These are phyloP conservation scores for Zaprionus davidi DNA, from an alignment of 1,140 invertebrate genomes.

Conservation along the genomic window DNA sequence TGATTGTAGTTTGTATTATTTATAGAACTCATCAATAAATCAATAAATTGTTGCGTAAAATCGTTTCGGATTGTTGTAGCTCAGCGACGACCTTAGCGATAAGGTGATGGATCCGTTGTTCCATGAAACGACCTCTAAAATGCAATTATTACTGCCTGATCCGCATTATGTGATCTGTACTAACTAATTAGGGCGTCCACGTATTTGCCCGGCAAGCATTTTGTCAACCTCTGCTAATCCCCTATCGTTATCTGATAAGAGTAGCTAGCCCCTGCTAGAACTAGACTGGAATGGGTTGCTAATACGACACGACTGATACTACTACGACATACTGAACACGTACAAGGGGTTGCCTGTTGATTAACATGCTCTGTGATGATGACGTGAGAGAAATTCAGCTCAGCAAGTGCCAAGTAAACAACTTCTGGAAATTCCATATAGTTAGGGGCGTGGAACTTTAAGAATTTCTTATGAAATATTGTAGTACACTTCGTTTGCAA, in stretches of 20 bases:
- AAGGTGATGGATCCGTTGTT: conserved; percentile 56
- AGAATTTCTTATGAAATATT: background rate
- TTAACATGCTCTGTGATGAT: conserved; percentile 13
- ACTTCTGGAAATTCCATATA: background rate
- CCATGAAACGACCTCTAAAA: conserved; percentile 78
- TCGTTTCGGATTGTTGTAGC: conserved; percentile 9
- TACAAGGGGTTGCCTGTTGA: background rate
- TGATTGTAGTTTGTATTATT: conserved; percentile 8
- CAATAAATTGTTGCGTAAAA: conserved; percentile 48
- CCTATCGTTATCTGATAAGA: conserved; percentile 34
- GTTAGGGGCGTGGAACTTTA: background rate
- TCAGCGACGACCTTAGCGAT: conserved; percentile 53
- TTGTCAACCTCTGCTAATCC: conserved; percentile 20
- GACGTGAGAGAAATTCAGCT: background rate
- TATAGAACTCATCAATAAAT: conserved; percentile 50
- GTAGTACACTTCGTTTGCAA: background rate
- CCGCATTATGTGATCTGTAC: conserved; percentile 16
- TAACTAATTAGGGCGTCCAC: conserved; percentile 3
- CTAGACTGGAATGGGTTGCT: background rate
- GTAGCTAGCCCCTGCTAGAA: background rate
- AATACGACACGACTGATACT: background rate
- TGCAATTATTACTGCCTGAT: conserved; percentile 19
- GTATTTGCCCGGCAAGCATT: conserved; percentile 4
- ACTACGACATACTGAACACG: background rate
- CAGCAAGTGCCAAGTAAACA: background rate